Conservation (phyloP, 2,888 invertebrate species). For the Calameuta idolon region DNA sequence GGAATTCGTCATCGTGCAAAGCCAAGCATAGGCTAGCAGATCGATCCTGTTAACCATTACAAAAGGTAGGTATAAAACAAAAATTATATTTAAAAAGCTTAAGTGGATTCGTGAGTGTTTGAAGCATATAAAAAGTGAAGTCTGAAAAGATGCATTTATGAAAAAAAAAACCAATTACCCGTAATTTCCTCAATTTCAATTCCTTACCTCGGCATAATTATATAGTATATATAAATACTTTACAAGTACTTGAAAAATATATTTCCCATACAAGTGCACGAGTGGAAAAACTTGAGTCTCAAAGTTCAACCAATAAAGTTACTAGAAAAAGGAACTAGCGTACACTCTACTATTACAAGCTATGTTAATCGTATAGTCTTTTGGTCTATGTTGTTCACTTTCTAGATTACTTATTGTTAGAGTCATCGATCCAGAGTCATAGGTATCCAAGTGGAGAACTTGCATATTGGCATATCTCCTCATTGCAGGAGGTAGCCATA, state of each 20-base stretch:
- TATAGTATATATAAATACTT: background rate
- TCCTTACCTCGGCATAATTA: background rate
- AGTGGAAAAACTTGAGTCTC: background rate
- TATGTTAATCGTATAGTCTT: background rate
- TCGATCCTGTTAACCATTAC: background rate
- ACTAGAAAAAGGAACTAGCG: slow-evolving; percentile 13
- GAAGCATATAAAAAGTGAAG: background rate
- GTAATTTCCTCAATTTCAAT: background rate
- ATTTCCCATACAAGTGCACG: background rate
- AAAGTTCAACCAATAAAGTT: background rate
- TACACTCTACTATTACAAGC: slow-evolving; percentile 25
- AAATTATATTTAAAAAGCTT: background rate
- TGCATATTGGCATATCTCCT: background rate
- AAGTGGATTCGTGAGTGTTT: background rate
- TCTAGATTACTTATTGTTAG: background rate
- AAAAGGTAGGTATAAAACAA: background rate
- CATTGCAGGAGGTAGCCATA: no score
- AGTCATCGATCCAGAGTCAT: background rate
- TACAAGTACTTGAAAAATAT: background rate
- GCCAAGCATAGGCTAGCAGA: background rate
- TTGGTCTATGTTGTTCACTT: background rate
- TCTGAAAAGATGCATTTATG: background rate
- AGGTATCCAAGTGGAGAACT: slow-evolving; percentile 23
- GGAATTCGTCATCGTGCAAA: background rate
- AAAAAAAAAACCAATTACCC: background rate